Conservation (phyloP, 53 echinoderm and acorn worm genomes). For the Luidia sarsii region DNA sequence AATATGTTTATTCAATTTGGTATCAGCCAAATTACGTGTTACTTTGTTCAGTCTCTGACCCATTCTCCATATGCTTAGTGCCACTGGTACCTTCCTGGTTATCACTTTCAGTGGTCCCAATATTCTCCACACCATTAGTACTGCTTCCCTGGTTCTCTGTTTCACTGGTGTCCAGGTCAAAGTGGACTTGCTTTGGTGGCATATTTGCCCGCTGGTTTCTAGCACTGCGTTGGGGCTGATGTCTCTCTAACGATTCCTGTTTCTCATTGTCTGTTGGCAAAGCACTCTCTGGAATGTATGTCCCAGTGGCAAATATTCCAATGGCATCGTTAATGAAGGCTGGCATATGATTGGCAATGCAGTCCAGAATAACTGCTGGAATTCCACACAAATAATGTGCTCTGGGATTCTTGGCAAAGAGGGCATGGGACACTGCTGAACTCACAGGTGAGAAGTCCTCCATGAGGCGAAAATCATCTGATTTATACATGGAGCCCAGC, state of each 20-base stretch:
- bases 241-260: background rate
- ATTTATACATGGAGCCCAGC: constrained; percentile 34
- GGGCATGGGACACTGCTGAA: constrained; percentile 76
- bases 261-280: constrained; percentile 20
- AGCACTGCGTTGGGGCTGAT: constrained; percentile 12
- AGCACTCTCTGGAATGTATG: constrained; percentile 44
- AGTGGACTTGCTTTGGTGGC: constrained; percentile 47
- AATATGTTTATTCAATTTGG: too few relatives aligned
- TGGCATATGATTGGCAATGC: constrained; percentile 63
- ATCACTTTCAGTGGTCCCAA: constrained; percentile 30
- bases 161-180: constrained; percentile 36
- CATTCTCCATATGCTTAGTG: background rate
- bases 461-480: constrained; percentile 46
- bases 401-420: constrained; percentile 80
- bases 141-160: constrained; percentile 10
- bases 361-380: constrained; percentile 38
- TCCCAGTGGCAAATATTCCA: constrained; percentile 39
- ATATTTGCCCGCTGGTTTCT: constrained; percentile 46
- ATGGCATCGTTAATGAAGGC: constrained; percentile 55
- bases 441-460: constrained; percentile 69
- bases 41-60: constrained; percentile 3
- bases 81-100: constrained; percentile 29
- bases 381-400: constrained; percentile 71
- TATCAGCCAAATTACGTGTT: constrained; percentile 21
- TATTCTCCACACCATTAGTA: constrained; percentile 24